Conservation (phyloP, 2,888 invertebrate species). For the Flexamia atlantica region DNA sequence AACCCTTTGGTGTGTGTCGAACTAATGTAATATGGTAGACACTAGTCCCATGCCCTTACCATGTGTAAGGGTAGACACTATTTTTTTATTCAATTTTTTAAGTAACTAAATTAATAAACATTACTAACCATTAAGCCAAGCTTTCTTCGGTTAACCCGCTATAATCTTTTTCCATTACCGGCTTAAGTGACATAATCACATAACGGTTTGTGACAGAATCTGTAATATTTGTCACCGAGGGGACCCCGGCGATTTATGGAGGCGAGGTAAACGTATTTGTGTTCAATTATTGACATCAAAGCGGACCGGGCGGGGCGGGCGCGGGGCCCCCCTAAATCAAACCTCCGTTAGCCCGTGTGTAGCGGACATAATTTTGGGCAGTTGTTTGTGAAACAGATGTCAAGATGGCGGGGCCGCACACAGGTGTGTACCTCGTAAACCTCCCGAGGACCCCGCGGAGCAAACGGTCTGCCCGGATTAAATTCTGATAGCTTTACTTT, state of each 20-base stretch:
- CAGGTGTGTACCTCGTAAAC: neutral
- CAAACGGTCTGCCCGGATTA: neutral
- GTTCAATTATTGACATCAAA: slow-evolving; percentile 22
- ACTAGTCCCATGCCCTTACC: too few species aligned
- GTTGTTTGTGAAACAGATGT: slow-evolving; percentile 52
- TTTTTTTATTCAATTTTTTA: too few species aligned
- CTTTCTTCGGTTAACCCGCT: neutral
- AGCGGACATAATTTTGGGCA: slow-evolving; percentile 47
- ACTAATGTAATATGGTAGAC: too few species aligned
- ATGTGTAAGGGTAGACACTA: too few species aligned
- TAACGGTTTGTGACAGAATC: too few species aligned
- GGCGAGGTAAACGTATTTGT: neutral
- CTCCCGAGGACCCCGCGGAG: neutral
- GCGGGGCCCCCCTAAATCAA: slow-evolving; percentile 21
- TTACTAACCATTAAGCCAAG: too few species aligned
- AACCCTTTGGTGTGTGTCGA: too few species aligned
- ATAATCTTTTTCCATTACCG: too few species aligned
- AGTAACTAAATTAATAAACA: too few species aligned
- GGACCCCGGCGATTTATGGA: neutral
- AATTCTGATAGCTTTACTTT: neutral
- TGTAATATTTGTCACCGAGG: neutral
- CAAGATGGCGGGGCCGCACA: slow-evolving; percentile 25
- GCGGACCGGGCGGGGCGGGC: neutral
- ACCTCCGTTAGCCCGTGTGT: slow-evolving; percentile 37
- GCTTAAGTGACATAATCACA: too few species aligned